Percentiles rank a stretch among this genome's conserved stretches.
Conservation (phyloP, 2,113 vertebrate genomes). For the Plectropomus leopardus region DNA sequence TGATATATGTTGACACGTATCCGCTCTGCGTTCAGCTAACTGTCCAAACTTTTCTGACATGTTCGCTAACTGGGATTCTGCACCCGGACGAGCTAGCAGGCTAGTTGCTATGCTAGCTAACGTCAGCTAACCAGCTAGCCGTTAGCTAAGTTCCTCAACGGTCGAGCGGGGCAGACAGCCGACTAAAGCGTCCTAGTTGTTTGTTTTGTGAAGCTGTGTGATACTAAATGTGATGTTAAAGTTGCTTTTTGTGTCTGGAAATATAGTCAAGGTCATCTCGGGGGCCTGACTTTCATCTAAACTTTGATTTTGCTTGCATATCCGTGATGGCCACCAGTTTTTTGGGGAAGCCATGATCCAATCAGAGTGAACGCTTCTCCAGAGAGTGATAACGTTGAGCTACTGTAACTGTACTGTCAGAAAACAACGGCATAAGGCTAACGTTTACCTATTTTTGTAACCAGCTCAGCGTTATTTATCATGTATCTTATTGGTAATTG, state of each 20-base stretch:
- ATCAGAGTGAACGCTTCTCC: conserved; percentile 53
- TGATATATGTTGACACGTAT: not conserved
- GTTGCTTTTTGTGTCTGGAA: accelerated
- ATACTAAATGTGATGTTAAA: not conserved
- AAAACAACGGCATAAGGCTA: not conserved
- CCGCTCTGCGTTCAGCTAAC: conserved; percentile 7
- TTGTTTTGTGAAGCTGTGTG: too few relatives aligned
- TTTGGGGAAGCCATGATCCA: conserved; percentile 77
- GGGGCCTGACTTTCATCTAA: conserved; percentile 27
- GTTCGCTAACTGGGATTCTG: conserved; percentile 6
- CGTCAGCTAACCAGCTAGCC: conserved; percentile 45
- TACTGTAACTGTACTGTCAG: conserved; percentile 27
- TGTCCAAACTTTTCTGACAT: conserved; percentile 63
- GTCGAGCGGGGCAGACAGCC: not conserved
- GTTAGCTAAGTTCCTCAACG: conserved; percentile 44
- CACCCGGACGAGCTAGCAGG: conserved; percentile 44
- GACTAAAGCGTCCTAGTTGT: not conserved
- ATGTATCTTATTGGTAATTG: accelerated
- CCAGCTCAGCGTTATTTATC: not conserved
- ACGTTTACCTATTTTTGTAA: not conserved
- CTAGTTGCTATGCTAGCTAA: conserved; percentile 50
- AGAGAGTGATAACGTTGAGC: conserved; percentile 5
- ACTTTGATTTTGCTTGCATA: conserved; percentile 46
- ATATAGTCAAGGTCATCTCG: not conserved
- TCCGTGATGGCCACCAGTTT: conserved; percentile 71